These are phyloP conservation scores for Cheilosia vulpina DNA, from an alignment of 2,888 invertebrate genomes.

Conservation along the genomic window DNA sequence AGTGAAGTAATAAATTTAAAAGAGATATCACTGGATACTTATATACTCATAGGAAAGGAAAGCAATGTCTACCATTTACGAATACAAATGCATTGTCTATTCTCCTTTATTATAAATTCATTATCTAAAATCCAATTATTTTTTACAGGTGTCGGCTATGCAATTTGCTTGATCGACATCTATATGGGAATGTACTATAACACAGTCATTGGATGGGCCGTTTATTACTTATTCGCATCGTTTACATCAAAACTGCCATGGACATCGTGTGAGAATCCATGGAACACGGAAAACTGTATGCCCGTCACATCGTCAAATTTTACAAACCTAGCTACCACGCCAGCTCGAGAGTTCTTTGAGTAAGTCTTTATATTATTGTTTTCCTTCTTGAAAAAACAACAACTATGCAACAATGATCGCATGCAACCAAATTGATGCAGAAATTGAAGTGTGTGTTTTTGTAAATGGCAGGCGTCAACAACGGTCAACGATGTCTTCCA, in stretches of 20 bases:
- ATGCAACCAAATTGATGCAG: constrained; percentile 15
- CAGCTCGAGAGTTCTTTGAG: constrained; percentile 95
- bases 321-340: constrained; percentile 87
- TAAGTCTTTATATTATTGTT: constrained; percentile 84
- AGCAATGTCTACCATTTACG: too few relatives aligned
- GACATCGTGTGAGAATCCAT: constrained; percentile 93
- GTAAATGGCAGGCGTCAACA: constrained; percentile 49
- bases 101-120: neutral
- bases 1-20: too few relatives aligned
- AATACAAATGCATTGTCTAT: too few relatives aligned
- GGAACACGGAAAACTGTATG: constrained; percentile 92
- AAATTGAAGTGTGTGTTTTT: constrained; percentile 11
- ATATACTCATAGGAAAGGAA: too few relatives aligned
- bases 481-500: constrained; percentile 50
- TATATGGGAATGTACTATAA: constrained; percentile 99
- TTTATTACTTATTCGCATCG: constrained; percentile 94
- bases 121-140: neutral
- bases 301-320: constrained; percentile 86
- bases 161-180: constrained; percentile 97
- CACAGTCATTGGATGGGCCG: constrained; percentile 98
- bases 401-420: neutral
- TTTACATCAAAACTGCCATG: constrained; percentile 92
- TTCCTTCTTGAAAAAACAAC: constrained; percentile 17
- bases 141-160: constrained; percentile 94
- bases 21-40: too few relatives aligned